phyloP scores from a whole-genome alignment of 2,113 vertebrate species.

The Benitochromis conjunctus region DNA sequence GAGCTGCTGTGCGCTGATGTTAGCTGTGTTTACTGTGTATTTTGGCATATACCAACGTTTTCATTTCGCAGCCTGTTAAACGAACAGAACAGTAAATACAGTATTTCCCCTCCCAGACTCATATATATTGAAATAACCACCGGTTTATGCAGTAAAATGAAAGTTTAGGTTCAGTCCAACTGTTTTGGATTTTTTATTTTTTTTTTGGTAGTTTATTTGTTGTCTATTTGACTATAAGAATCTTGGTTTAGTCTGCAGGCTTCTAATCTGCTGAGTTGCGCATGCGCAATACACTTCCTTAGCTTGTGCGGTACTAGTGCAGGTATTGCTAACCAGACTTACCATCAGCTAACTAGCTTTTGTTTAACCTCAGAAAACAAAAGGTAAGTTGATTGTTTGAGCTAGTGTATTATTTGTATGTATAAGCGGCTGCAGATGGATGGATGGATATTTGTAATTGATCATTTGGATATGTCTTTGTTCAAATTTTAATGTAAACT shows the following conservation, averaged over 20 bases:
- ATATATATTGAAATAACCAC: rapidly evolving
- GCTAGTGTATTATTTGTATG: rapidly evolving
- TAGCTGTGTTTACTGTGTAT: neutral
- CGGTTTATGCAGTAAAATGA: neutral
- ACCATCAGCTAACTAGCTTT: neutral
- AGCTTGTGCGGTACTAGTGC: rapidly evolving
- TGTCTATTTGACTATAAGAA: neutral
- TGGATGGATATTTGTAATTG: neutral
- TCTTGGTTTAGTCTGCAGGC: neutral
- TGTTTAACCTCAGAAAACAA: neutral
- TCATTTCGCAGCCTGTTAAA: neutral
- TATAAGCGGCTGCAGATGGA: too few species aligned
- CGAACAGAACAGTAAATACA: neutral
- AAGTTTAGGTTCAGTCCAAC: rapidly evolving
- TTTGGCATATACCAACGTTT: neutral
- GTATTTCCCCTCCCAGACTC: neutral
- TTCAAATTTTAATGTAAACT: neutral
- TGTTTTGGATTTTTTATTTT: neutral
- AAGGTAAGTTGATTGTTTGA: neutral
- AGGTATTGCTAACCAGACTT: neutral
- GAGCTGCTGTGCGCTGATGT: neutral
- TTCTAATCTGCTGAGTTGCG: neutral
- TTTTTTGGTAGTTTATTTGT: neutral
- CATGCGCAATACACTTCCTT: neutral
- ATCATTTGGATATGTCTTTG: rapidly evolving